Evolutionary conservation across 2,797 vertebrate genomes (phyloP), one percentile per base, ranked within the genome.

Genomic region (Remorina albescens): DNA sequence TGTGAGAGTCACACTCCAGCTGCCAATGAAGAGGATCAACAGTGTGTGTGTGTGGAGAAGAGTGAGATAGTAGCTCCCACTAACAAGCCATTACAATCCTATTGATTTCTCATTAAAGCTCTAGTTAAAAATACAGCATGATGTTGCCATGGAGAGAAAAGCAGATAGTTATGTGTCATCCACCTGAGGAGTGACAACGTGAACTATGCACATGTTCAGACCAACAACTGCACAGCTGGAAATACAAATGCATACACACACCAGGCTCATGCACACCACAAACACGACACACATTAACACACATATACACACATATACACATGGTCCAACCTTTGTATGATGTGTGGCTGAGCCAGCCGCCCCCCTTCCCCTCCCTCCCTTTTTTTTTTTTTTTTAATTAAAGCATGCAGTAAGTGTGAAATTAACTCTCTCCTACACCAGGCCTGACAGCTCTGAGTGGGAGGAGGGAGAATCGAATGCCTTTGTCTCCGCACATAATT

Each of bases 401-500:
- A 94, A 94, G 92, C 94, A 95, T 93, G 94, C 93, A 95, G 92
- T 93, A 93, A 93, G 93, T 94, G 94, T 95, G 94, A 95, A 95
- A 95, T 95, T 93, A 95, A 95, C 94, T 94, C 93, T 95, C 93
- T 94, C 93, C 92, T 94, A 92, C 92, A 91, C 89, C 66, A 81
- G 85, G 88, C 89, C 94, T 94, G 93, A 93, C 92, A 91, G 92
- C 93, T 92, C 89, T 76, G 88, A 95, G 93, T 93, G 91, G 93
- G 93, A 93, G 93, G 92, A 90, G 86, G 89, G 87, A 90, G 87
- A 94, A 92, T 92, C 91, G 88, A 86, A 88, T 79, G 89, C 90
- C 90, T 94, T 94, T 94, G 93, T 95, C 94, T 95, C 90, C 76
- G 55, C 86, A 83, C 85, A 71, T 94, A 95, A 95, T 95, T 94